A percentile compares a stretch with the other conserved stretches of the same genome.
These are phyloP conservation scores for Heliothis subflexa DNA, from an alignment of 1,140 invertebrate genomes.

Conservation along the genomic window DNA sequence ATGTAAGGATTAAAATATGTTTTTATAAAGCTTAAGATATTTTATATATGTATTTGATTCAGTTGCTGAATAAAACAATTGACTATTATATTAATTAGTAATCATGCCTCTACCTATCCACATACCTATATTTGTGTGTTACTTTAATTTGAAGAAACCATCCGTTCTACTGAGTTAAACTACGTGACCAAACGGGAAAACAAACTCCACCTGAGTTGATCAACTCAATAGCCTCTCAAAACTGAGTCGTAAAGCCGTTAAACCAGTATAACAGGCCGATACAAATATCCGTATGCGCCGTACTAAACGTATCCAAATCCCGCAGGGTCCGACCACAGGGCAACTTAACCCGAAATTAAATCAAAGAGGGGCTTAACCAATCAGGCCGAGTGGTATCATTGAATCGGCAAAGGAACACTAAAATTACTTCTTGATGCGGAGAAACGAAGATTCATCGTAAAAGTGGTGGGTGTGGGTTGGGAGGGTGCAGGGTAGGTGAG, in stretches of 20 bases:
- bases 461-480: constrained; percentile 75
- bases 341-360: constrained; percentile 86
- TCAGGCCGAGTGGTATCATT: constrained; percentile 85
- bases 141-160: too few species aligned
- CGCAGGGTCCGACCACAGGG: constrained; percentile 72
- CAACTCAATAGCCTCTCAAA: constrained; percentile 12
- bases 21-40: too few species aligned
- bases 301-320: constrained; percentile 66
- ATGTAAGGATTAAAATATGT: background rate
- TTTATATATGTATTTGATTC: too few species aligned
- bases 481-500: constrained; percentile 49
- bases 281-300: constrained; percentile 54
- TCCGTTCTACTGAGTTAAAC: background rate
- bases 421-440: constrained; percentile 86
- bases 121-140: too few species aligned
- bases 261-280: constrained; percentile 58
- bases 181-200: constrained; percentile 10
- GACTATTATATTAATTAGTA: too few species aligned
- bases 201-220: constrained; percentile 41
- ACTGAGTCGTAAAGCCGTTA: constrained; percentile 46
- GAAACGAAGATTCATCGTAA: constrained; percentile 87
- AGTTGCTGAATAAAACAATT: too few species aligned
- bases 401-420: constrained; percentile 86
- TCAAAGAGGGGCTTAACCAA: constrained; percentile 85
- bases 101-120: too few species aligned